Conservation (phyloP, 2,888 invertebrate species). For the Carterocephalus palaemon region DNA sequence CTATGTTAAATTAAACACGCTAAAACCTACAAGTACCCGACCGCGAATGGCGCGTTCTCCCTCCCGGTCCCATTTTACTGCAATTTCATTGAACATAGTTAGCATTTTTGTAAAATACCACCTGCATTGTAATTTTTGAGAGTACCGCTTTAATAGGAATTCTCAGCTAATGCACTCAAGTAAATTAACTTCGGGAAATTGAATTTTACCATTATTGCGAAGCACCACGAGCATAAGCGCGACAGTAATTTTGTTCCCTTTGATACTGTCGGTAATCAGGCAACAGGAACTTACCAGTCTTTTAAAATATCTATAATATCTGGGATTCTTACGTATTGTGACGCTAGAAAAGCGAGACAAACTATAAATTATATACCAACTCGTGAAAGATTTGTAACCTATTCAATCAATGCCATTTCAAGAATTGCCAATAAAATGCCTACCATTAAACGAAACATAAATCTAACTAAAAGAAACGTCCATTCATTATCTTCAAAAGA, state of each 20-base stretch:
- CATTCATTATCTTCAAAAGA: no score
- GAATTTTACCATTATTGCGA: constrained; percentile 15
- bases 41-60: constrained; percentile 19
- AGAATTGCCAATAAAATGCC: no score
- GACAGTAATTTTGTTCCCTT: background rate
- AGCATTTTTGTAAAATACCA: constrained; percentile 26
- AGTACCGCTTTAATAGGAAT: constrained; percentile 25
- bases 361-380: no score
- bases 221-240: background rate
- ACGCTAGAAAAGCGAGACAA: no score
- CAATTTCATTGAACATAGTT: constrained; percentile 25
- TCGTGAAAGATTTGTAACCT: no score
- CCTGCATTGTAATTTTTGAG: constrained; percentile 26
- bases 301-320: no score
- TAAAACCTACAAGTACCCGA: constrained; percentile 18
- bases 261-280: no score
- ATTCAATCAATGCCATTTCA: no score
- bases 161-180: constrained; percentile 24
- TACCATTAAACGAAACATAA: no score
- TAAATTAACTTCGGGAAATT: constrained; percentile 23
- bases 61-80: constrained; percentile 17
- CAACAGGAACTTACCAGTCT: no score
- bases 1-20: constrained; percentile 36
- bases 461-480: no score
- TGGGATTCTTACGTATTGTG: no score